Evolutionary conservation across 2,888 invertebrate genomes (phyloP).

Genomic region (Caenorhabditis sp.): DNA sequence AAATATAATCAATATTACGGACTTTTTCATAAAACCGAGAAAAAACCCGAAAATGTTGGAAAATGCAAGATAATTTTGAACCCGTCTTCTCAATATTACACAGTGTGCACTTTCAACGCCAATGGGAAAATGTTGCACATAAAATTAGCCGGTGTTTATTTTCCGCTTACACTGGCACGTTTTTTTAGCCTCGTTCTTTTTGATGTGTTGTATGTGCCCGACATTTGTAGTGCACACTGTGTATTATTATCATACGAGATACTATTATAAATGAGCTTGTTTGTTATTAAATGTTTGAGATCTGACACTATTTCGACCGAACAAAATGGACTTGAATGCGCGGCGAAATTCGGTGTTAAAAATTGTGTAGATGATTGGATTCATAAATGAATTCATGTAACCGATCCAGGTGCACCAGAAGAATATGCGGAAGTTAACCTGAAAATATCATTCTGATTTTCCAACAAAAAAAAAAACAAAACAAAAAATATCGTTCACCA

Average conservation of each 20-base stretch:
- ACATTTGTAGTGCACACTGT: no score
- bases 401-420: slow-evolving; percentile 96
- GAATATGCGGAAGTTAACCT: slow-evolving; percentile 76
- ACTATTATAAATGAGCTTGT: slow-evolving; percentile 34
- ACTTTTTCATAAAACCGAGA: no score
- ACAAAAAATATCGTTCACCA: no score
- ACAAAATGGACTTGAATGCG: slow-evolving; percentile 78
- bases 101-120: not conserved
- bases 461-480: not conserved
- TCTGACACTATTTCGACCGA: slow-evolving; percentile 37
- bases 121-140: no score
- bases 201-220: no score
- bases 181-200: no score
- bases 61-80: no score
- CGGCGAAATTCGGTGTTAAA: slow-evolving; percentile 84
- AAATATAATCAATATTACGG: no score
- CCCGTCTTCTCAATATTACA: not conserved
- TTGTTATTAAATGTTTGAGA: slow-evolving; percentile 38
- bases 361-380: slow-evolving; percentile 77
- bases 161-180: no score
- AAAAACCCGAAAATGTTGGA: no score
- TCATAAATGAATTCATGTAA: slow-evolving; percentile 82
- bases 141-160: no score
- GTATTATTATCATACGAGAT: not conserved
- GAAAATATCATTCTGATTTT: not conserved